phyloP scores from a whole-genome alignment of 2,113 vertebrate species.

The Neotoma lepida region DNA sequence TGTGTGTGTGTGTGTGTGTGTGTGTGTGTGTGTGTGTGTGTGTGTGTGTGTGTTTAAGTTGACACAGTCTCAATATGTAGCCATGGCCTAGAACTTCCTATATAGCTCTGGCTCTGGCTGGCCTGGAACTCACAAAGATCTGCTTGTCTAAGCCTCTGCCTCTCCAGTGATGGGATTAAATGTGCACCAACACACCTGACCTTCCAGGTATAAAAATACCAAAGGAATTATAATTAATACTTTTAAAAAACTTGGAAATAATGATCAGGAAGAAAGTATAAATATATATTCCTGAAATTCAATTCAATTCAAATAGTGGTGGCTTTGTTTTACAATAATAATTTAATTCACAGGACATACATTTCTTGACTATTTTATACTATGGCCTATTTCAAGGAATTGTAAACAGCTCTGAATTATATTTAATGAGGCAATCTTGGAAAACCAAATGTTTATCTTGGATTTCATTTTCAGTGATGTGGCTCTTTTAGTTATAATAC shows the following conservation, averaged over 20 bases:
- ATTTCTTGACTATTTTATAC: not conserved
- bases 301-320: not conserved
- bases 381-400: not conserved
- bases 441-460: not conserved
- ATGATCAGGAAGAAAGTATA: not conserved
- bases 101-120: not conserved
- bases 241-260: not conserved
- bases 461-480: not conserved
- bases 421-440: not conserved
- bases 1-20: not conserved
- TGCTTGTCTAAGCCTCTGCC: not conserved
- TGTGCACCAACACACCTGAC: not conserved
- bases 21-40: not conserved
- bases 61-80: not conserved
- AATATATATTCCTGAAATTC: not conserved
- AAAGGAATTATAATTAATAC: not conserved
- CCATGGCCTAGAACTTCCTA: not conserved
- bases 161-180: not conserved
- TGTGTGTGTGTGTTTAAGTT: not conserved
- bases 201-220: not conserved
- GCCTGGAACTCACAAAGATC: not conserved
- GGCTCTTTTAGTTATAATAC: not conserved
- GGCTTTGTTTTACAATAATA: not conserved
- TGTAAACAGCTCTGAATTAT: constrained; percentile 3
- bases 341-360: not conserved